Evolutionary conservation across 2,888 invertebrate genomes (phyloP).

Genomic region (Chrysolina haemoptera): DNA sequence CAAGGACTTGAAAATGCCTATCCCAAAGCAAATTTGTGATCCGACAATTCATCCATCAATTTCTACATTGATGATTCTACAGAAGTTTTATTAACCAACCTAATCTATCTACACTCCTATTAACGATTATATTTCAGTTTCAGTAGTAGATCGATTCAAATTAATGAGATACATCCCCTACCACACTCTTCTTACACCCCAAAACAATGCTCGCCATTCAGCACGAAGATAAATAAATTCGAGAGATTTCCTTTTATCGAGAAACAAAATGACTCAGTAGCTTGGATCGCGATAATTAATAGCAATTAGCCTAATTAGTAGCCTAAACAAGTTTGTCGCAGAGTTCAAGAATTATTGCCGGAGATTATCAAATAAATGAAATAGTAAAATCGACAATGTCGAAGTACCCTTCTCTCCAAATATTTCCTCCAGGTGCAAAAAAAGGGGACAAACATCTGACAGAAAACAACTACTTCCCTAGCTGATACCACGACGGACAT

Average conservation of each 20-base stretch:
- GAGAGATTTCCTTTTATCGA: background rate
- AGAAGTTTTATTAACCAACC: background rate
- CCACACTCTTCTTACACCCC: background rate
- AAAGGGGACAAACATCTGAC: too few relatives aligned
- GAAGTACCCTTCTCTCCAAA: too few relatives aligned
- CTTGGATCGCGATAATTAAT: background rate
- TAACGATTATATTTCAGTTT: conserved; percentile 7
- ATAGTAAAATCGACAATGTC: too few relatives aligned
- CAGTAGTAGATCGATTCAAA: background rate
- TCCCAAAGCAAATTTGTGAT: too few relatives aligned
- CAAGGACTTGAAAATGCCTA: too few relatives aligned
- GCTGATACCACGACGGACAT: too few relatives aligned
- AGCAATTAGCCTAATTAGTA: conserved; percentile 7
- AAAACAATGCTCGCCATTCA: background rate
- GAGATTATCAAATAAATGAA: too few relatives aligned
- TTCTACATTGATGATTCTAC: background rate
- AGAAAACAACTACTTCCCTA: too few relatives aligned
- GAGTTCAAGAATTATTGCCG: too few relatives aligned
- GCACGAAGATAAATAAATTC: background rate
- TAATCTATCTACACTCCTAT: background rate
- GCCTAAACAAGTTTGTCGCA: background rate
- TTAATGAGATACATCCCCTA: conserved; percentile 1
- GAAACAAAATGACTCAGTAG: background rate
- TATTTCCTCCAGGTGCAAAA: too few relatives aligned
- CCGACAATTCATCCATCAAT: too few relatives aligned